Evolutionary conservation across 2,888 invertebrate genomes (phyloP), one percentile per base, ranked within the genome.

Genomic region (Tillus elongatus): DNA sequence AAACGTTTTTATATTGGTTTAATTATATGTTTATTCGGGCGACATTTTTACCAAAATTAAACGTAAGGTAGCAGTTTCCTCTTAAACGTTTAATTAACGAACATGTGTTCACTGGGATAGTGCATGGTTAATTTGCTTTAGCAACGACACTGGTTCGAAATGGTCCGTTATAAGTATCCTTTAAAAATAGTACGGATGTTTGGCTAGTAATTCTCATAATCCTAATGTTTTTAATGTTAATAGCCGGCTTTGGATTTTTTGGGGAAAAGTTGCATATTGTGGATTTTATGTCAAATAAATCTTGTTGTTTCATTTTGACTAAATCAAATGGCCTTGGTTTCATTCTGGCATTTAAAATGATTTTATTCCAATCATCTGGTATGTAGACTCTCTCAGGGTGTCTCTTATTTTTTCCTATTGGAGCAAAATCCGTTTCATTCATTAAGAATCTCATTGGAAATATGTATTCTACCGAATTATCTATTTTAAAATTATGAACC

Each of bases 181-280:
- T 29, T 29, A 29, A n/a, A 29, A n/a, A 11, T 8, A 29, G 30
- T 11, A 11, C n/a, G 24, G 33, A 16, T 30, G 31, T 33, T 15
- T 41, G n/a, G 31, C 15, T 34, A 36, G 28, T 36, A 37, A 36
- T 37, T 33, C 33, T 36, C 36, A 40, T 29, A 41, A 38, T 41
- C 37, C 35, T 34, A 4, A 28, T 70, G 52, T 32, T 53, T 52
- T 41, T 29, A 30, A 41, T 41, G 26, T 41, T 35, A n/a, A 37
- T 38, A 4, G 41, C 37, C 4, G 35, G 35, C 27, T 41, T 41
- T 31, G 35, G 34, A 41, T 3, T 35, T 41, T 41, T 37, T 27
- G 35, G 27, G 16, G 35, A 41, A 41, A 38, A 34, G 33, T 34
- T 38, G 31, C 34, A 26, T 30, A 34, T 35, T 13, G 41, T 37